Evolutionary conservation across 2,888 invertebrate genomes (phyloP), one percentile per base, ranked within the genome.

Genomic region (Pomacea canaliculata): DNA sequence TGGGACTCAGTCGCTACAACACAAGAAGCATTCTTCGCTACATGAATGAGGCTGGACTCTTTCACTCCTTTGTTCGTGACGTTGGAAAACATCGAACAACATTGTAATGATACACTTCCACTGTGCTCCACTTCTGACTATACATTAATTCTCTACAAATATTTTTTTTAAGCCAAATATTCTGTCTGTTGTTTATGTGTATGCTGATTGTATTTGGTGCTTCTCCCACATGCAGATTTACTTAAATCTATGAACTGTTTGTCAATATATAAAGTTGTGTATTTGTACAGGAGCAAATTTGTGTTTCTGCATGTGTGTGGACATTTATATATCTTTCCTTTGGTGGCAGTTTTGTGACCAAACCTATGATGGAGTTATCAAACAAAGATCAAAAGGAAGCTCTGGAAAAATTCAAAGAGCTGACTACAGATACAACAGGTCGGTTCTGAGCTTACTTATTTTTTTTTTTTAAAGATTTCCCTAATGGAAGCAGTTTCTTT

Each of bases 1-100:
- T 90, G 51, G 82, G 84, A 0, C 79, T 86, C 19, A 82, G 85
- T 9, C 83, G 85, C 37, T 82, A 90, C 13, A 87, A 88, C 66
- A 82, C 85, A 81, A 85, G 83, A 10, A 67, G 80, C 16, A 37
- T 77, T 13, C n/a, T 80, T n/a, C 79, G 78, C 37, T 73, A 76
- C 65, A 70, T 85, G 56, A 46, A 63, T 62, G 69, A 70, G 16
- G n/a, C 19, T 19, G 75, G 76, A 1, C 73, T 71, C n/a, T 59
- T 82, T 23, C 78, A 73, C 19, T 73, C 78, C 19, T 73, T 83
- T 0, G 70, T 82, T 67, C 77, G 76, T 60, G 79, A 82, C 56
- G 48, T 63, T 23, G 79, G 79, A 37, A 63, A 70, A 60, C 73
- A 82, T 78, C 82, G 82, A 63, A 76, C 72, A 37, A 71, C 80